Evolutionary conservation across 2,113 vertebrate genomes (phyloP).

Genomic region (Scolopax mira): DNA sequence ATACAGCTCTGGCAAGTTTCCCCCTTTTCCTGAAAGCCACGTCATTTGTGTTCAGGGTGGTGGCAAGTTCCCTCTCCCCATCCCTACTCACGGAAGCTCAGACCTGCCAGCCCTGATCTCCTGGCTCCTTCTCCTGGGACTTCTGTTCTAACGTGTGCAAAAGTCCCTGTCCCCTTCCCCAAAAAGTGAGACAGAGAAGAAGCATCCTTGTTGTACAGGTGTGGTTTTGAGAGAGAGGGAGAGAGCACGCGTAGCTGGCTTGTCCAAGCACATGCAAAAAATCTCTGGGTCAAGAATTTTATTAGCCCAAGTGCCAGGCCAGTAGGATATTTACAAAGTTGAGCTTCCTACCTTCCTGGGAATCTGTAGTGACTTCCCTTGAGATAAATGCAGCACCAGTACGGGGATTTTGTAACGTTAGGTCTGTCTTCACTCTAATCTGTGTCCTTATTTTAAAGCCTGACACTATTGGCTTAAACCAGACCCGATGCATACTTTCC

Average conservation of each 20-base stretch:
- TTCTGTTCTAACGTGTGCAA: background rate
- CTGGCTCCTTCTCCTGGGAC: background rate
- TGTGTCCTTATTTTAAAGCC: background rate
- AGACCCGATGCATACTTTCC: background rate
- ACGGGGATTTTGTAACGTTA: background rate
- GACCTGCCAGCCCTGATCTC: background rate
- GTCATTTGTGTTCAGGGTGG: background rate
- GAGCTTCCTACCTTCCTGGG: background rate
- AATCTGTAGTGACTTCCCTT: background rate
- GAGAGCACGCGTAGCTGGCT: background rate
- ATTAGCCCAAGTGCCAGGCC: background rate
- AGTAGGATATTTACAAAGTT: background rate
- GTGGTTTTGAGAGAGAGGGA: background rate
- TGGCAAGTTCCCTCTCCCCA: background rate
- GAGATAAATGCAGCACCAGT: background rate
- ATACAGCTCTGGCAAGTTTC: background rate
- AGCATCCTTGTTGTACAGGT: background rate
- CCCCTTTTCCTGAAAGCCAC: background rate
- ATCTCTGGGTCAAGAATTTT: background rate
- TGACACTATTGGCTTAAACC: background rate
- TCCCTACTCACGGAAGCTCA: background rate
- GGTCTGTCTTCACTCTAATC: background rate
- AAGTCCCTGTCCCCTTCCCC: background rate
- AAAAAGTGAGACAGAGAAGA: background rate
- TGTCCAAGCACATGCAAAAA: background rate